Evolutionary conservation across 2,797 vertebrate genomes (phyloP), one percentile per base, ranked within the genome.

Genomic region (Tangara arthus): DNA sequence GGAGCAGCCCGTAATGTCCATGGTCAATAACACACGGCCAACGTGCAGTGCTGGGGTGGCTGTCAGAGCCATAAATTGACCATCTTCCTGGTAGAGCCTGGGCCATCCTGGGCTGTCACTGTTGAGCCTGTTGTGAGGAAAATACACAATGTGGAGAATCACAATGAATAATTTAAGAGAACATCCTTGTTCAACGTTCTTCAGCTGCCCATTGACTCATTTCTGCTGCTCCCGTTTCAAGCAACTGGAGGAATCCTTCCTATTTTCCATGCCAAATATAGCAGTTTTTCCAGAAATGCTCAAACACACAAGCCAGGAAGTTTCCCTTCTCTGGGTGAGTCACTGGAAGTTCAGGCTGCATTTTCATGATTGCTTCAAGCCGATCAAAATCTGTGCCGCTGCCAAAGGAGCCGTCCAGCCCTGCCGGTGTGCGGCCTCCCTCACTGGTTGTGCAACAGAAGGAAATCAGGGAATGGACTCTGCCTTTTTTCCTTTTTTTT

Each of bases 251-350:
- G 82, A 96, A 95, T 92, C 92, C 93, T 94, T 95, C 95, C 96
- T 94, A 92, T 93, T 96, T 97, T 97, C 96, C 95, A 96, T 35
- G 95, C 95, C 94, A 95, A 96, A 96, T 95, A 94, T 96, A 95
- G 96, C 94, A 92, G 85, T 96, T 96, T 96, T 96, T 95, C 94
- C 94, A 96, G 91, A 96, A 96, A 94, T 93, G 94, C 76, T 96
- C 56, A 15, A 93, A 88, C 39, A 79, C 66, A 93, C 79, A 76
- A 94, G 84, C 91, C 95, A 96, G 95, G 94, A 96, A 96, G 92
- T 96, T 97, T 96, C 92, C 94, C 39, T 95, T 95, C 79, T 81
- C 92, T 34, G 87, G 5, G 52, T 94, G 94, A 97, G 92, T 95
- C 94, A 95, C 87, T 92, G 94, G 96, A 96, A 96, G 96, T 96